Base-by-base conservation (phyloP, 2,888 invertebrate genomes). In the Halictus quadricinctus region DNA sequence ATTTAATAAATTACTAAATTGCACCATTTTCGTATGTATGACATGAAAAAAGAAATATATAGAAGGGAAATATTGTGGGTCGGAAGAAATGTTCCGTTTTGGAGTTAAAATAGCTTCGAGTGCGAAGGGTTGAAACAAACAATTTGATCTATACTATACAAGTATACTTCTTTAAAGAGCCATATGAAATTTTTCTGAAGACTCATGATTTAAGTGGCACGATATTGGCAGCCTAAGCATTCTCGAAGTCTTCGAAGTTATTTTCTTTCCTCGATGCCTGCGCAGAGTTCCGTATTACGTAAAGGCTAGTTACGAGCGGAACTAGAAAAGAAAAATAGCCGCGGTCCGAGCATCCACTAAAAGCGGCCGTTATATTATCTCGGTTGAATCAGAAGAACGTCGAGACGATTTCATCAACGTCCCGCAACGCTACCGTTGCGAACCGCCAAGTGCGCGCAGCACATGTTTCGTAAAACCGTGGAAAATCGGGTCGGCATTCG, bases 341-440 rank as follows among this genome's bases (percentile, higher is more conserved):
- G 43, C 58, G 18, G 36, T 41, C 13, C 75, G 69, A 66, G 64
- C 13, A 76, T 43, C 69, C 29, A 58, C 58, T 69, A 60, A 82
- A 77, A 18, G 18, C 83, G 82, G 2, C 77, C 76, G 66, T 72
- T 83, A 76, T 72, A 81, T 81, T 29, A 64, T 60, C 64, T 6
- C 48, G 72, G 78, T 64, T 29, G 72, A 54, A 79, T 75, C 83
- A 58, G 66, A 64, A 36, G 72, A 41, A 41, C 64, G 43, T 50
- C 21, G 54, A 46, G 73, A 77, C 83, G 79, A 72, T 84, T 79
- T 83, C 83, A 64, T 83, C 84, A 60, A 41, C 70, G 72, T 72
- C 72, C 76, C 46, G 76, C 66, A 60, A 82, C 77, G 43, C 13
- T 43, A 36, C 46, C 41, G 60, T 60, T 25, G 46, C 72, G 46